Conservation (phyloP, 2,113 vertebrate species). For the Sterna hirundo region DNA sequence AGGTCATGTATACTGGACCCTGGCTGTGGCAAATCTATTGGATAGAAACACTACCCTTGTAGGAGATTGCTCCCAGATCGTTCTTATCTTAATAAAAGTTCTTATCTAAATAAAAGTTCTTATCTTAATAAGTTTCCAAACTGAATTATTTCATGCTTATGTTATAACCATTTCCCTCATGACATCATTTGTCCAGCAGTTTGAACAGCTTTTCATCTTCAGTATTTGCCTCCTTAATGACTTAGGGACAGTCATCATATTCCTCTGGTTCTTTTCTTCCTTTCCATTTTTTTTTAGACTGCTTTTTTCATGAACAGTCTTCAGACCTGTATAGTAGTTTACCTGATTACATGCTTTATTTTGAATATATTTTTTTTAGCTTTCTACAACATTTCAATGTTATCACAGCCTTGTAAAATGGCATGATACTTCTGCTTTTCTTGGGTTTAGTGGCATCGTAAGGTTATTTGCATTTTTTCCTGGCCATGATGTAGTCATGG, state of each 20-base stretch:
- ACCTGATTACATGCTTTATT: not conserved
- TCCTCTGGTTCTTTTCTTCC: not conserved
- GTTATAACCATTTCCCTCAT: not conserved
- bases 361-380: not conserved
- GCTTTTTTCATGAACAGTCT: fast-evolving
- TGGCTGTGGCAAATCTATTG: not conserved
- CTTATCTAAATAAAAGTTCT: not conserved
- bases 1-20: not conserved
- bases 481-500: not conserved
- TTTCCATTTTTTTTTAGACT: not conserved
- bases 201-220: not conserved
- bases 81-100: not conserved
- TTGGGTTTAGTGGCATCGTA: not conserved
- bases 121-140: not conserved
- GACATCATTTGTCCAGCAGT: not conserved
- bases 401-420: not conserved
- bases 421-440: not conserved
- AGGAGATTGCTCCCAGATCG: not conserved
- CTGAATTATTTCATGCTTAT: not conserved
- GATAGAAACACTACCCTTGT: not conserved
- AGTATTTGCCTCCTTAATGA: not conserved
- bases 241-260: not conserved
- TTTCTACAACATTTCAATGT: not conserved
- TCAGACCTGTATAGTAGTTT: not conserved
- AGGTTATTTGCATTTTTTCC: not conserved